phyloP scores from a whole-genome alignment of 1,140 invertebrate species.

The Hylaeus anthracinus region DNA sequence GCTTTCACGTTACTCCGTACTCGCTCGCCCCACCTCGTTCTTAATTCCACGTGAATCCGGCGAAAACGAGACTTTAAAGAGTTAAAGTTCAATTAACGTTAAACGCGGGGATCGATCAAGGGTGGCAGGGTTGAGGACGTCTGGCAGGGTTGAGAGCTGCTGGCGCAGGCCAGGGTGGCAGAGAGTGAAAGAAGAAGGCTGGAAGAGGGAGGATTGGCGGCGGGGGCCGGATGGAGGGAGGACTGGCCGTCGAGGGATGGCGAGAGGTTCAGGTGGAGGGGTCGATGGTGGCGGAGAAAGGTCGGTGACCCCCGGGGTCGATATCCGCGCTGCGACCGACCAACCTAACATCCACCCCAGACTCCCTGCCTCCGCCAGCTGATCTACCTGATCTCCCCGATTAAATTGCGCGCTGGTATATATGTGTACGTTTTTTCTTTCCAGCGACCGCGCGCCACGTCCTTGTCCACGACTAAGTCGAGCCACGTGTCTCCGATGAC shows the following conservation, averaged over 20 bases:
- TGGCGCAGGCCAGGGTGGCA: slow-evolving; percentile 38
- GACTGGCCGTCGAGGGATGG: slow-evolving; percentile 54
- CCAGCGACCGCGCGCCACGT: slow-evolving; percentile 25
- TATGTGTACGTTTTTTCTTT: slow-evolving; percentile 30
- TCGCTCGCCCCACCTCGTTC: too few relatives aligned
- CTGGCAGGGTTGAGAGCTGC: slow-evolving; percentile 64
- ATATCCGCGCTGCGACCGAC: slow-evolving; percentile 63
- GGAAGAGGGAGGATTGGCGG: slow-evolving; percentile 38
- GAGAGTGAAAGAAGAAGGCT: slow-evolving; percentile 36
- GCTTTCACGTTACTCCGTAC: too few relatives aligned
- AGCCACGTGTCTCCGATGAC: slow-evolving; percentile 13
- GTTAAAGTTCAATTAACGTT: slow-evolving; percentile 32
- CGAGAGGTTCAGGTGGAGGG: slow-evolving; percentile 61
- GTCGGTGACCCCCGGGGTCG: slow-evolving; percentile 65
- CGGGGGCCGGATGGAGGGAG: slow-evolving; percentile 45
- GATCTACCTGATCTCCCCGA: slow-evolving; percentile 61
- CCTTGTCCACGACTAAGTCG: slow-evolving; percentile 27
- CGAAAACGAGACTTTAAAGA: background rate
- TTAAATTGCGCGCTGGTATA: slow-evolving; percentile 59
- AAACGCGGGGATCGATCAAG: slow-evolving; percentile 29
- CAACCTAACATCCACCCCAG: slow-evolving; percentile 67
- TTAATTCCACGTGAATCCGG: too few relatives aligned
- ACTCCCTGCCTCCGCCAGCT: slow-evolving; percentile 63
- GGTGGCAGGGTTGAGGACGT: slow-evolving; percentile 58
- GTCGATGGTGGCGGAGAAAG: slow-evolving; percentile 65